These are phyloP conservation scores for Myxocyprinus asiaticus DNA, from an alignment of 2,113 vertebrate genomes.

Conservation along the genomic window DNA sequence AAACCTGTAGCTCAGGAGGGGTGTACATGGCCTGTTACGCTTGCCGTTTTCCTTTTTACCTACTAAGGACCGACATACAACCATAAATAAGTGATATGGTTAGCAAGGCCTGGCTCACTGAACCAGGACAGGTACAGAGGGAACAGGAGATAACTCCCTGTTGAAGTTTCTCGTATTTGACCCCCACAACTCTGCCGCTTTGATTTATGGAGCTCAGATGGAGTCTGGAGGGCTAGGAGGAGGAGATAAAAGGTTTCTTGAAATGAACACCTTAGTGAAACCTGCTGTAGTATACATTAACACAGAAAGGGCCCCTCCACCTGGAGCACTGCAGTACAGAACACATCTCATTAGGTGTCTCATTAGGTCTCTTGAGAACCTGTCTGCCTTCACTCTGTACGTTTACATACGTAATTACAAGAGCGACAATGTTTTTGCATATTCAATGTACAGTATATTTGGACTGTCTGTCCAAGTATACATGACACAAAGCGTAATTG, in stretches of 20 bases:
- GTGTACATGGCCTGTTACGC: neutral
- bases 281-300: conserved; percentile 38
- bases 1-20: conserved; percentile 14
- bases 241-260: conserved; percentile 41
- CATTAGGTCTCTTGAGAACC: neutral
- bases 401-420: no score
- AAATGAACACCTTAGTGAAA: conserved; percentile 57
- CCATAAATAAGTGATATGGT: neutral
- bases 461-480: no score
- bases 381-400: neutral
- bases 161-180: neutral
- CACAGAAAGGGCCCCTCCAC: conserved; percentile 31
- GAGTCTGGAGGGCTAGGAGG: conserved; percentile 35
- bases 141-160: conserved; percentile 17
- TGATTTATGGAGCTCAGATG: conserved; percentile 48
- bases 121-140: conserved; percentile 20
- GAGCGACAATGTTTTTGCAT: no score
- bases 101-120: neutral
- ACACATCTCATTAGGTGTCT: neutral
- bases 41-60: neutral
- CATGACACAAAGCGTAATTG: no score
- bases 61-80: no score
- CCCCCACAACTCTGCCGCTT: conserved; percentile 29
- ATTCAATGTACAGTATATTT: no score
- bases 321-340: conserved; percentile 32